These are phyloP conservation scores for Perdita meconis DNA, from an alignment of 2,888 invertebrate species.

Conservation along the genomic window DNA sequence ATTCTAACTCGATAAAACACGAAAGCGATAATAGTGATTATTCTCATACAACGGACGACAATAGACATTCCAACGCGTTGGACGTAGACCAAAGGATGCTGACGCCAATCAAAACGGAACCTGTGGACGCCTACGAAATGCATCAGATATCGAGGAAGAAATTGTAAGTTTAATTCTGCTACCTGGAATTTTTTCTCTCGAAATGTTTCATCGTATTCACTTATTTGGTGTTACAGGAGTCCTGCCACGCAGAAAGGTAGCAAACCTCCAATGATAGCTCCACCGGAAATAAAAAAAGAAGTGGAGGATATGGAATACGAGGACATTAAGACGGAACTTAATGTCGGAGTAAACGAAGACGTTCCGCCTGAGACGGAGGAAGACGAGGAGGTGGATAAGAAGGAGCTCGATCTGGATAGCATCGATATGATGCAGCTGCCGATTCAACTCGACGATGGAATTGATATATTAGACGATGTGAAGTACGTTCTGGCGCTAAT, in stretches of 20 bases:
- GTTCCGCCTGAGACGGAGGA: constrained; percentile 74
- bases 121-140: constrained; percentile 75
- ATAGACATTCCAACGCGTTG: constrained; percentile 71
- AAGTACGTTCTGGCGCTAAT: constrained; percentile 82
- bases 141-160: constrained; percentile 71
- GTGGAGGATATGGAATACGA: constrained; percentile 80
- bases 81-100: constrained; percentile 75
- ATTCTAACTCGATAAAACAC: constrained; percentile 72
- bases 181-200: no score
- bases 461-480: constrained; percentile 85
- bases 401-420: constrained; percentile 85
- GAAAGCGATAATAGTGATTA: constrained; percentile 81
- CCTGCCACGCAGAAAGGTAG: constrained; percentile 70
- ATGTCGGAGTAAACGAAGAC: constrained; percentile 68
- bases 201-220: no score
- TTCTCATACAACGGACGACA: constrained; percentile 77
- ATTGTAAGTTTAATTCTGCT: no score
- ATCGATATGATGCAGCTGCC: constrained; percentile 92
- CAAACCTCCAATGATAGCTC: constrained; percentile 68
- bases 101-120: constrained; percentile 77
- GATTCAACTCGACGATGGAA: constrained; percentile 89
- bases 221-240: constrained; percentile 63
- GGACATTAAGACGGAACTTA: constrained; percentile 76
- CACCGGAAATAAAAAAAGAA: constrained; percentile 80
- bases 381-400: constrained; percentile 79